Evolutionary conservation across 2,888 invertebrate genomes (phyloP), one percentile per base, ranked within the genome.

Genomic region (Pristionchus arcanus): DNA sequence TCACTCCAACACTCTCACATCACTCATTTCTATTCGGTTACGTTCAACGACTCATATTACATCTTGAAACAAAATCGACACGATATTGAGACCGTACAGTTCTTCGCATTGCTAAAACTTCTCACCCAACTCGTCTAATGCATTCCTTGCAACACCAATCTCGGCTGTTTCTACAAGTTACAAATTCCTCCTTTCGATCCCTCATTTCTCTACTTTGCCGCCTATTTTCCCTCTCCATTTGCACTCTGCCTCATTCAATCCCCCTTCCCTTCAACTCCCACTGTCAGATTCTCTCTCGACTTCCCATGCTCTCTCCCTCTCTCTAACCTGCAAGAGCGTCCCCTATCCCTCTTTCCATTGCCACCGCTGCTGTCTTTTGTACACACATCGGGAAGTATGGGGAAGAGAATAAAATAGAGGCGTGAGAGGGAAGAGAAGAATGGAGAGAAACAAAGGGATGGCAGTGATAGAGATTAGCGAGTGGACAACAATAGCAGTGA

Each of bases 401-500:
- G 28, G 28, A 34, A 31, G 59, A 28, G 34, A 59, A 63, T 53
- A 28, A 34, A 59, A n/a, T 25, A 31, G 34, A 28, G 49, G 28
- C 63, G 34, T 15, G 55, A 59, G 84, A 59, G 84, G 55, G 59
- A 19, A 49, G 84, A 85, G 84, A 25, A 85, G 84, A 25, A 84
- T 5, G 85, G 42, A 59, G 85, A 7, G 55, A 55, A 28, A 53
- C 15, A 53, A 21, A 15, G 83, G 21, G 53, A 83, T n/a, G 53
- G 31, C 28, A 83, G 53, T 19, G 83, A 53, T 49, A 49, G 49
- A 83, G 83, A 83, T 83, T 83, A 83, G 74, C 5, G 74, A 0
- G 25, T 2, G 74, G 19, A 42, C 37, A 74, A 74, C 37, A n/a
- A n/a, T n/a, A 74, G 37, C 74, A 74, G 7, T 19, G 37, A 74